Evolutionary conservation across 2,113 vertebrate species (phyloP).

Genomic region (Eidolon helvum): DNA sequence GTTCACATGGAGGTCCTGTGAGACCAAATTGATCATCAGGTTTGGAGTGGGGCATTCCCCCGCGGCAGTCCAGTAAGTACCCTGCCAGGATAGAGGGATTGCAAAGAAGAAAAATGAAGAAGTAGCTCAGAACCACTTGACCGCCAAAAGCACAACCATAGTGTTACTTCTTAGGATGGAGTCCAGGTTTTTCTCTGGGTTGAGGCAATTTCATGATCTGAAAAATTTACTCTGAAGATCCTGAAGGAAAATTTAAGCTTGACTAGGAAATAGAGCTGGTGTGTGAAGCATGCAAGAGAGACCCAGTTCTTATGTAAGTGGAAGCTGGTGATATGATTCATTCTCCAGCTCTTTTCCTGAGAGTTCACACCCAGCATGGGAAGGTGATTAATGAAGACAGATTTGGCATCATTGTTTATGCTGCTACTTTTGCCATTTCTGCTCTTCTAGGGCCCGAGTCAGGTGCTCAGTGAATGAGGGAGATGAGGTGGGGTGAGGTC

Average conservation of each 20-base stretch:
- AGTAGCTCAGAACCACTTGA: not conserved
- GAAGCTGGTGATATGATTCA: not conserved
- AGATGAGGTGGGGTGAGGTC: not conserved
- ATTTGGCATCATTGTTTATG: not conserved
- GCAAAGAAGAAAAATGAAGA: not conserved
- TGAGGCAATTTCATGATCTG: not conserved
- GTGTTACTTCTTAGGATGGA: not conserved
- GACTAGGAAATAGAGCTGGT: not conserved
- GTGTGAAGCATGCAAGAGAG: not conserved
- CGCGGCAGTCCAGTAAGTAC: not conserved
- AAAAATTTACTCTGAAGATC: not conserved
- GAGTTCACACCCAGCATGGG: not conserved
- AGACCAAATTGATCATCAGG: not conserved
- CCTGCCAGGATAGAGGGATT: not conserved
- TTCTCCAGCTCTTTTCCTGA: not conserved
- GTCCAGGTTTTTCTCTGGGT: not conserved
- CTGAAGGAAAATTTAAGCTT: not conserved
- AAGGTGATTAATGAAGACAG: slow-evolving; percentile 6
- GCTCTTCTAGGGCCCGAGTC: not conserved
- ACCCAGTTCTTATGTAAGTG: not conserved
- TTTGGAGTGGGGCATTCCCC: not conserved
- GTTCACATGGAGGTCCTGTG: not conserved
- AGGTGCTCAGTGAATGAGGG: not conserved
- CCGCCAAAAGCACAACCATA: not conserved
- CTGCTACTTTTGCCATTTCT: not conserved